Conservation (phyloP, 1,140 invertebrate genomes). For the Penaeus chinensis region DNA sequence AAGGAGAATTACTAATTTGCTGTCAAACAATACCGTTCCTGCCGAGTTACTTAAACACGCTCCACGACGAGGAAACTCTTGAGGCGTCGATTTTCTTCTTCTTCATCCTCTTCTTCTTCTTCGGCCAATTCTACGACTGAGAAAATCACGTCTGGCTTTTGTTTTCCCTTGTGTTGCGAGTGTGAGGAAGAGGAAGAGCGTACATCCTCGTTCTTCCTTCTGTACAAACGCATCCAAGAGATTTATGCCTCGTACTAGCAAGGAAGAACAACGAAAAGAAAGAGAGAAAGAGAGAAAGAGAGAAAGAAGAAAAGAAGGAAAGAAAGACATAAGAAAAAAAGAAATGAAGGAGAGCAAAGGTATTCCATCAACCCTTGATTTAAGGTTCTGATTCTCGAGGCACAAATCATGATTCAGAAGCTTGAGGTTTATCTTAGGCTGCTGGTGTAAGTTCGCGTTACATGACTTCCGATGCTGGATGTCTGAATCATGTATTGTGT, state of each 20-base stretch:
- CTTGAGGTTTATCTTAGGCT: neutral
- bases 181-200: neutral
- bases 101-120: neutral
- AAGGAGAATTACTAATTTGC: constrained; percentile 26
- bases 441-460: neutral
- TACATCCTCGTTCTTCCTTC: too few relatives aligned
- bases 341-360: too few relatives aligned
- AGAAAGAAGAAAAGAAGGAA: neutral
- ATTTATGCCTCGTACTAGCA: too few relatives aligned
- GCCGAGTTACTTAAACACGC: neutral
- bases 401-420: constrained; percentile 9
- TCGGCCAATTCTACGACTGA: too few relatives aligned
- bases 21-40: constrained; percentile 6
- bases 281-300: neutral
- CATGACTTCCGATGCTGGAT: neutral
- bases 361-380: too few relatives aligned
- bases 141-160: neutral
- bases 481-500: too few relatives aligned
- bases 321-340: too few relatives aligned
- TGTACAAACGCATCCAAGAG: too few relatives aligned
- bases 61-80: neutral
- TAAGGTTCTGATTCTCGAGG: neutral
- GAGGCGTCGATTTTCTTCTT: neutral
- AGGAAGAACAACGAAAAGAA: neutral
- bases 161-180: neutral